These are phyloP conservation scores for Chloroceryle aenea DNA, from an alignment of 2,113 vertebrate species.

Conservation along the genomic window DNA sequence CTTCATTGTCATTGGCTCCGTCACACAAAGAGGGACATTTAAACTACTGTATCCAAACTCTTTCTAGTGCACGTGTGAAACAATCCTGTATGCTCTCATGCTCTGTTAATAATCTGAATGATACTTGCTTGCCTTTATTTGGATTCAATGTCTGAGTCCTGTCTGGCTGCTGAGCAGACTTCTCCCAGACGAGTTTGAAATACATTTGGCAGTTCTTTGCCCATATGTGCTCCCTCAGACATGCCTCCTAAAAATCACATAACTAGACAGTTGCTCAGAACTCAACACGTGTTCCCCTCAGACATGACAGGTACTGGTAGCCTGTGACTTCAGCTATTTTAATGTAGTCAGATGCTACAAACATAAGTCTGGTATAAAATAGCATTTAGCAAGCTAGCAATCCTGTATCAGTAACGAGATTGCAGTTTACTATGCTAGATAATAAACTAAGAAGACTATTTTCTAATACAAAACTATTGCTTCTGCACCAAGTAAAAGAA, in stretches of 20 bases:
- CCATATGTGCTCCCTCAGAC: constrained; percentile 59
- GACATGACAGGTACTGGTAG: constrained; percentile 32
- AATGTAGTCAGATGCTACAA: background rate
- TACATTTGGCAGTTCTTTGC: constrained; percentile 29
- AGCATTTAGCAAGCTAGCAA: background rate
- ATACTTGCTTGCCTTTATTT: constrained; percentile 44
- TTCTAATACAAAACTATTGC: background rate
- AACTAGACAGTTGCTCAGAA: constrained; percentile 46
- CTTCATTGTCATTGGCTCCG: background rate
- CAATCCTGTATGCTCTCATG: background rate
- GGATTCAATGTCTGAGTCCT: background rate
- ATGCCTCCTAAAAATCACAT: constrained; percentile 11
- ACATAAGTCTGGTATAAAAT: background rate
- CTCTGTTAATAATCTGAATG: background rate
- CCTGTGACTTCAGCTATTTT: constrained; percentile 36
- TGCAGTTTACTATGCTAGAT: background rate
- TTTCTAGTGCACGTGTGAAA: background rate
- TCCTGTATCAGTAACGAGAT: background rate
- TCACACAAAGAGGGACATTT: background rate
- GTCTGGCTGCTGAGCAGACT: constrained; percentile 45
- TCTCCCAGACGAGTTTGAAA: constrained; percentile 39
- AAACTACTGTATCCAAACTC: background rate
- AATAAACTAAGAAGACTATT: background rate
- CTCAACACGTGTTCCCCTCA: constrained; percentile 15
- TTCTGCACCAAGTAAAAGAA: background rate